Evolutionary conservation across 2,888 invertebrate genomes (phyloP).

Genomic region (Heliconius sara): DNA sequence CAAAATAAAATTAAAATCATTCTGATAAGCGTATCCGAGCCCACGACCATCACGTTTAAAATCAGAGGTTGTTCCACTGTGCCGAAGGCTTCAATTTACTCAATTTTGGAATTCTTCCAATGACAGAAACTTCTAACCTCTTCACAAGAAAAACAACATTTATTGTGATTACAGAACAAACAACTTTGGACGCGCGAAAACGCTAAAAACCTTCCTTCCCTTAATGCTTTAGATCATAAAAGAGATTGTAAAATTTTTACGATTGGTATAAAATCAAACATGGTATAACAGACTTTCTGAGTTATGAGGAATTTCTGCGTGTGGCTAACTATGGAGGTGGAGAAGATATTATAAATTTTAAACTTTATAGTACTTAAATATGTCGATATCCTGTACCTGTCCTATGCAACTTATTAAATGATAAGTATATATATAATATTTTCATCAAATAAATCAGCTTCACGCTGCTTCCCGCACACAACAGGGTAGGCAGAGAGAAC

Average conservation of each 20-base stretch:
- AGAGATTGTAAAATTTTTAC: conserved; percentile 42
- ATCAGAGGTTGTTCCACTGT: background rate
- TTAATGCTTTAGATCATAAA: conserved; percentile 31
- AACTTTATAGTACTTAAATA: background rate
- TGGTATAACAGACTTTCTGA: conserved; percentile 31
- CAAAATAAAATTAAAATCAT: background rate
- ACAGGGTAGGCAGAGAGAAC: too few species aligned
- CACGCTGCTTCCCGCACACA: too few species aligned
- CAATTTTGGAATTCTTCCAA: background rate
- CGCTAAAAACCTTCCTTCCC: background rate
- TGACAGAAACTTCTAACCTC: background rate
- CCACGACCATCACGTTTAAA: background rate
- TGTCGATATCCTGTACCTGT: background rate
- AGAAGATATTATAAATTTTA: background rate
- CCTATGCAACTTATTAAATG: too few species aligned
- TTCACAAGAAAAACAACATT: conserved; percentile 39
- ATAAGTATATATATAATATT: too few species aligned
- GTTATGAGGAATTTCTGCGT: conserved; percentile 13
- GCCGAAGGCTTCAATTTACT: background rate
- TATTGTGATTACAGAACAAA: conserved; percentile 49
- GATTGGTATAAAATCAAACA: conserved; percentile 39
- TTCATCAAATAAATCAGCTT: too few species aligned
- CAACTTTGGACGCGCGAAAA: conserved; percentile 12
- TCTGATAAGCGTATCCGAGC: background rate
- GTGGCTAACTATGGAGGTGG: background rate